Evolutionary conservation across 1,140 invertebrate species (phyloP), one percentile per base, ranked within the genome.

Genomic region (Megalonaias nervosa): DNA sequence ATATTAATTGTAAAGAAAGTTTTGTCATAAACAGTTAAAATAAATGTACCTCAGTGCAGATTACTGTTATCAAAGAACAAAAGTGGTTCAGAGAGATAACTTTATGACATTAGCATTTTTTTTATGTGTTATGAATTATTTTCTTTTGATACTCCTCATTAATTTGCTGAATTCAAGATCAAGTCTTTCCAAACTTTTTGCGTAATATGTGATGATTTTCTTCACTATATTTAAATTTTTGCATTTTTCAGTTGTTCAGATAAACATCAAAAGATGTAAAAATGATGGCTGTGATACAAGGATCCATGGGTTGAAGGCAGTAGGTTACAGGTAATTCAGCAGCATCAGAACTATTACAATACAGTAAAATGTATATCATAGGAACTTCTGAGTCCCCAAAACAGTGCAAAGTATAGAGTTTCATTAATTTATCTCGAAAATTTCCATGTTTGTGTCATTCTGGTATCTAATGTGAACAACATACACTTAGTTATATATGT

Each of bases 211-310:
- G 60, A 5, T 62, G 17, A 17, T 56, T 60, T 15, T 76, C 21
- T 57, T 74, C 21, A 2, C 69, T 56, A 61, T 68, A 31, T 73
- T 60, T 82, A 31, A 62, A 31, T 31, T 64, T n/a, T 73, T 72
- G 77, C 60, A 66, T 55, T 77, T 78, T 81, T 19, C 74, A 91
- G 90, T 88, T 59, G 77, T 91, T 23, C 89, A 90, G 77, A 89
- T 91, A 69, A 90, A 89, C 75, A 90, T 91, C 66, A 87, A 86
- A 65, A 81, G 88, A 60, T 91, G 90, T 77, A 86, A 88, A 72
- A 89, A 86, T 83, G 90, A 90, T 84, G 90, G 89, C 2, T 91
- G 90, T 86, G 90, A 91, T 79, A 89, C 88, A n/a, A 84, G 90
- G 68, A 88, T 91, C 21, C 87, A 88, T 77, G 84, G 82, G 14